Conservation (phyloP, 1,140 invertebrate species). For the Hydropsyche tenuis region DNA sequence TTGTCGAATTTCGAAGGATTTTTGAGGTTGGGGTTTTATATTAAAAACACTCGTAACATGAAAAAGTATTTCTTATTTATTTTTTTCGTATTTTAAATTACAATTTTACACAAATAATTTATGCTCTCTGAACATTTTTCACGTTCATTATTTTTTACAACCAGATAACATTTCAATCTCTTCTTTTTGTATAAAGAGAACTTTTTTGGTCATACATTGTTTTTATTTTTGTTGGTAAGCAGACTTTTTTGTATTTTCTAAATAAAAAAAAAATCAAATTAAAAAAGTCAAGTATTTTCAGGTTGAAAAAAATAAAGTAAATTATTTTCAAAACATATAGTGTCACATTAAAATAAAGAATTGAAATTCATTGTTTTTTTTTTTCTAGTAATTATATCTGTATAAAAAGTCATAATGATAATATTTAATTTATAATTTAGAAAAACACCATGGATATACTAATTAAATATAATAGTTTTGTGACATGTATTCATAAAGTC, state of each 20-base stretch:
- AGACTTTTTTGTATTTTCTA: too few relatives aligned
- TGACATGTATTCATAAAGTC: neutral
- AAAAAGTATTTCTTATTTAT: constrained; percentile 49
- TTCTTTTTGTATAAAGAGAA: constrained; percentile 27
- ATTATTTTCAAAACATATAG: constrained; percentile 31
- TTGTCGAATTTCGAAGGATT: too few relatives aligned
- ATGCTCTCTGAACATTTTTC: constrained; percentile 33
- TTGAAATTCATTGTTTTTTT: too few relatives aligned
- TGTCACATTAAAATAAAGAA: constrained; percentile 20
- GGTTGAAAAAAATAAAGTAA: constrained; percentile 35
- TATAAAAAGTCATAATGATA: too few relatives aligned
- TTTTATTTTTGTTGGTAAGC: neutral
- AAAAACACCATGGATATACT: too few relatives aligned
- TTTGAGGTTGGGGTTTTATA: neutral
- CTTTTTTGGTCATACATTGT: constrained; percentile 32
- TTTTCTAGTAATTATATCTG: too few relatives aligned
- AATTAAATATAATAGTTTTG: neutral
- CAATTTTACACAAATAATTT: constrained; percentile 47
- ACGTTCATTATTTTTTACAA: constrained; percentile 39
- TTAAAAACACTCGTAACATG: constrained; percentile 27
- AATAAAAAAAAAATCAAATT: neutral
- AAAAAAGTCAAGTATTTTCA: constrained; percentile 21
- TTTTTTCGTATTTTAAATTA: constrained; percentile 47
- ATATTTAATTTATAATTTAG: too few relatives aligned
- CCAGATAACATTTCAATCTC: constrained; percentile 22